These are phyloP conservation scores for Isoperla grammatica DNA, from an alignment of 2,888 invertebrate species.

Conservation along the genomic window DNA sequence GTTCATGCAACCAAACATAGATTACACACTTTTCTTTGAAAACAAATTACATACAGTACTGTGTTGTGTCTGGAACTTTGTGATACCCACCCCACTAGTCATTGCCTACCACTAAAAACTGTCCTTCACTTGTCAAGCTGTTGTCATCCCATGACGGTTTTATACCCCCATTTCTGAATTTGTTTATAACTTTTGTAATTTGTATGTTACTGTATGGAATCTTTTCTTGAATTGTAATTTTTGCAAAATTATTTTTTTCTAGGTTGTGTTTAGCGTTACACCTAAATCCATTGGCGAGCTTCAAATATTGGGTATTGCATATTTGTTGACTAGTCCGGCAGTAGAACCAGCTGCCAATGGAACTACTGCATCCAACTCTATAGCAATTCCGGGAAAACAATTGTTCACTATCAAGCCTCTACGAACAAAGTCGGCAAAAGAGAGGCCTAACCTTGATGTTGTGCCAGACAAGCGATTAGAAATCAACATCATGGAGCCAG, in stretches of 20 bases:
- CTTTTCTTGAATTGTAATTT: too few relatives aligned
- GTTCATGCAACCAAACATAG: too few relatives aligned
- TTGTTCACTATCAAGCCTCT: constrained; percentile 51
- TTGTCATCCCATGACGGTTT: too few relatives aligned
- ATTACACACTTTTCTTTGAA: too few relatives aligned
- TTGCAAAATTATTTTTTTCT: constrained; percentile 26
- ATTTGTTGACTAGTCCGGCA: constrained; percentile 48
- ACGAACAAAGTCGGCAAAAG: constrained; percentile 50
- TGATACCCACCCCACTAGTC: too few relatives aligned
- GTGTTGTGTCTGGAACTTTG: too few relatives aligned
- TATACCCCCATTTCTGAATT: too few relatives aligned
- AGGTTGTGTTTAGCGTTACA: constrained; percentile 63
- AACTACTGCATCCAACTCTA: constrained; percentile 24
- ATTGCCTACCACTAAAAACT: too few relatives aligned
- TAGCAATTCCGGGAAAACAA: constrained; percentile 56
- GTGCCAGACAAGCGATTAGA: constrained; percentile 63
- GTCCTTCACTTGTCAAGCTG: too few relatives aligned
- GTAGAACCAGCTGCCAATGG: constrained; percentile 40
- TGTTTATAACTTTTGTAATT: too few relatives aligned
- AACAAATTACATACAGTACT: too few relatives aligned
- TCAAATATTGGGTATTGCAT: constrained; percentile 66
- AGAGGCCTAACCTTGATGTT: constrained; percentile 47
- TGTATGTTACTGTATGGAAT: too few relatives aligned
- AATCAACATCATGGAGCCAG: constrained; percentile 68
- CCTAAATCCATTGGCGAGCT: constrained; percentile 70